These are phyloP conservation scores for Caloenas nicobarica DNA, from an alignment of 2,113 vertebrate genomes.

Conservation along the genomic window DNA sequence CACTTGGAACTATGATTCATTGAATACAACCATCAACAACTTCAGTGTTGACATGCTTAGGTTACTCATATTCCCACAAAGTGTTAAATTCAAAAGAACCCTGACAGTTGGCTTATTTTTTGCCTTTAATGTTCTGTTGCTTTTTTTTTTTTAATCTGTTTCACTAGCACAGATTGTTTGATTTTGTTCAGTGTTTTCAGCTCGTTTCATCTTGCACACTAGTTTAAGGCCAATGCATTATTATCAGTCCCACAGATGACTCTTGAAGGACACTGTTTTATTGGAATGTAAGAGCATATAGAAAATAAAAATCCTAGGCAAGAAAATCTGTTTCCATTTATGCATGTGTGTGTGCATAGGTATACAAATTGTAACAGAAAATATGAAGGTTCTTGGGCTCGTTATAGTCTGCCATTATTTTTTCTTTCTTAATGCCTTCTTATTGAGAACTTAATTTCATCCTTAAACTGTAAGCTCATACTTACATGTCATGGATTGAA, in stretches of 20 bases:
- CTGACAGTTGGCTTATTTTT: background rate
- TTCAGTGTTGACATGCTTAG: background rate
- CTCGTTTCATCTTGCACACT: background rate
- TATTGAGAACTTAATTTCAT: background rate
- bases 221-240: background rate
- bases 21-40: background rate
- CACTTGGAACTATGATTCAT: background rate
- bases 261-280: background rate
- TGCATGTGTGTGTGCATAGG: background rate
- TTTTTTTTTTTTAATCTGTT: background rate
- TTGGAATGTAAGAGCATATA: background rate
- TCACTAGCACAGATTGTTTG: background rate
- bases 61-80: background rate
- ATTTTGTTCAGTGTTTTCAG: background rate
- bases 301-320: background rate
- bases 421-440: background rate
- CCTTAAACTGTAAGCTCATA: background rate
- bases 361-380: background rate
- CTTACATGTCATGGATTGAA: background rate
- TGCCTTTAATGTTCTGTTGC: background rate
- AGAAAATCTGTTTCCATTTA: background rate
- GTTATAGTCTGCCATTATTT: background rate
- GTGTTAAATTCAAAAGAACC: background rate
- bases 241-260: background rate
- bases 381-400: background rate